Conservation (phyloP, 2,113 vertebrate species). For the Larimichthys crocea region DNA sequence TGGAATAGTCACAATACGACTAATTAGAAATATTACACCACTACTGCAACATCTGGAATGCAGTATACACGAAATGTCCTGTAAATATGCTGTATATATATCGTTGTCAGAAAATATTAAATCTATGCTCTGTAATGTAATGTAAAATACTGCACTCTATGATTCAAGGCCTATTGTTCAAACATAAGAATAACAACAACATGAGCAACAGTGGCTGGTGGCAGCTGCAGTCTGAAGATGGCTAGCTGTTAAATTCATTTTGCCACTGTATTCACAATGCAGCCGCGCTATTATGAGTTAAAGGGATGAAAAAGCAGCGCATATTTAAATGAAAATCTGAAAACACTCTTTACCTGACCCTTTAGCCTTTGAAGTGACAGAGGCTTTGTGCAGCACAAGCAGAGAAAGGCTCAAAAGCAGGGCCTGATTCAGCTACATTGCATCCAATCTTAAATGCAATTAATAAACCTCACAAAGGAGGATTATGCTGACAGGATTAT, state of each 20-base stretch:
- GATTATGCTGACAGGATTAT: constrained; percentile 79
- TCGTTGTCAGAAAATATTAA: background rate
- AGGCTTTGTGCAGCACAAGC: constrained; percentile 60
- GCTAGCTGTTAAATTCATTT: constrained; percentile 31
- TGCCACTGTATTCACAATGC: constrained; percentile 32
- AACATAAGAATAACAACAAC: constrained; percentile 5
- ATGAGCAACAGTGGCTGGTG: background rate
- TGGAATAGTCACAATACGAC: background rate
- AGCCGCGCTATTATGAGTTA: constrained; percentile 28
- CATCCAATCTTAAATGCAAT: constrained; percentile 77
- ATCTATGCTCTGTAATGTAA: background rate
- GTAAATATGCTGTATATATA: no score
- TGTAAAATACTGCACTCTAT: background rate
- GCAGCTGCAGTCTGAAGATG: constrained; percentile 40
- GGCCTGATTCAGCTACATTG: constrained; percentile 75
- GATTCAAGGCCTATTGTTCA: constrained; percentile 7
- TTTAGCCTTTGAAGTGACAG: constrained; percentile 66
- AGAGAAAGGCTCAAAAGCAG: constrained; percentile 49
- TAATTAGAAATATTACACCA: background rate
- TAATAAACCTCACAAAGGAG: constrained; percentile 77
- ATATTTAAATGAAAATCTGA: constrained; percentile 70
- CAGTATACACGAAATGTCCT: background rate
- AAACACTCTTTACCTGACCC: constrained; percentile 52
- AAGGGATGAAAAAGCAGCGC: constrained; percentile 37
- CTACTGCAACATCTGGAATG: background rate